Conservation (phyloP, 2,888 invertebrate genomes). For the Liodrosophila aerea region DNA sequence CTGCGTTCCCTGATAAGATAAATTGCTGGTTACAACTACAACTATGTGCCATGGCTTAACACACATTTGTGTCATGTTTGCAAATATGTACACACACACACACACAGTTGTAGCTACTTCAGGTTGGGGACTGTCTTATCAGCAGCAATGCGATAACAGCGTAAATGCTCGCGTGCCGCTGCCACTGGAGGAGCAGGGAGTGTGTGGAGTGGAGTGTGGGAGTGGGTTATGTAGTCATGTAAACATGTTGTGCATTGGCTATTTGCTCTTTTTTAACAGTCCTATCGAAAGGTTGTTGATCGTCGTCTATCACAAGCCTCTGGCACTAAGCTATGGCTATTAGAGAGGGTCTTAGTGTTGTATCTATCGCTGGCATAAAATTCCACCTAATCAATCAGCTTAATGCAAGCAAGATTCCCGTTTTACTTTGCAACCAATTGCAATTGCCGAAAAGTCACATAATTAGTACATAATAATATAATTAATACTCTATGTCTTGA, state of each 20-base stretch:
- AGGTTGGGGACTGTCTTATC: slow-evolving; percentile 37
- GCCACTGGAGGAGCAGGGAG: slow-evolving; percentile 1
- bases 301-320: slow-evolving; percentile 16
- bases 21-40: slow-evolving; percentile 41
- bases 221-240: slow-evolving; percentile 23
- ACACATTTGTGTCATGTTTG: slow-evolving; percentile 49
- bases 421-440: slow-evolving; percentile 30
- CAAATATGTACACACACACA: slow-evolving; percentile 22
- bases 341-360: too few species aligned
- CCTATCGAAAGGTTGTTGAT: slow-evolving; percentile 55
- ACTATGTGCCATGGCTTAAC: slow-evolving; percentile 45
- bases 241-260: slow-evolving; percentile 27
- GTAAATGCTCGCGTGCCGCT: slow-evolving; percentile 61
- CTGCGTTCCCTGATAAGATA: slow-evolving; percentile 60
- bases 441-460: slow-evolving; percentile 48
- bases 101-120: slow-evolving; percentile 2
- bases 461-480: slow-evolving; percentile 40
- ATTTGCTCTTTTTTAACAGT: slow-evolving; percentile 30
- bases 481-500: slow-evolving; percentile 6
- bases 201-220: not conserved
- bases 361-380: not conserved
- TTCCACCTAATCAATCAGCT: not conserved
- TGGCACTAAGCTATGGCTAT: not conserved
- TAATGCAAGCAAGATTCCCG: slow-evolving; percentile 10
- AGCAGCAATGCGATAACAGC: slow-evolving; percentile 49